Evolutionary conservation across 2,113 vertebrate species (phyloP), one percentile per base, ranked within the genome.

Genomic region (Athene cunicularia): DNA sequence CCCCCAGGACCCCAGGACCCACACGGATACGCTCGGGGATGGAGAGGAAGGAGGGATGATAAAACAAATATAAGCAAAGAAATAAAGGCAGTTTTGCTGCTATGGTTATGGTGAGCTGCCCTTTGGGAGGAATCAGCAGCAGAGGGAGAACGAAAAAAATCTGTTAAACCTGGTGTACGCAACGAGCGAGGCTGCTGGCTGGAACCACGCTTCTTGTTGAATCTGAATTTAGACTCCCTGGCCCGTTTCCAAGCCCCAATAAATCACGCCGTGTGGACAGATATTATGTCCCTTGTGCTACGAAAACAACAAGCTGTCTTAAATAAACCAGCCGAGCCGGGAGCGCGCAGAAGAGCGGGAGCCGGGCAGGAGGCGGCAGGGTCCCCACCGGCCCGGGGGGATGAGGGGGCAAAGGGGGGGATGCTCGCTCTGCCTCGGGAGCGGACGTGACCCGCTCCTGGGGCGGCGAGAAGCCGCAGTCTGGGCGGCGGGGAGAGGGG

Each of bases 211-310:
- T 52, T 41, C 62, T 24, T 24, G 80, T 50, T 39, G 64, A 52
- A 60, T 85, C 94, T 45, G 66, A 90, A 96, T 94, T 91, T 79
- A 86, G 92, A 88, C 91, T 80, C 80, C 15, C 8, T 76, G 95
- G 95, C 62, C 0, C 1, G 17, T 53, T 47, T 80, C 96, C 96
- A 88, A 4, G 55, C 53, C 76, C 33, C 77, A 39, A 14, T 62
- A 95, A 68, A 94, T 50, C 16, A 0, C 22, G 68, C 84, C 17
- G 7, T 35, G 70, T 9, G 28, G 88, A 91, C 86, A 88, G 94
- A 81, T 84, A 84, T 66, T 8, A 9, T 45, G 62, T 76, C 66
- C 89, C 77, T 60, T 19, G 37, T 39, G 84, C 71, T 80, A 27
- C 86, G 62, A 55, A 95, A 90, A 64, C 83, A 93, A 80, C 70